These are phyloP conservation scores for Dicroscelio sp. DNA, from an alignment of 2,888 invertebrate genomes.

Conservation along the genomic window DNA sequence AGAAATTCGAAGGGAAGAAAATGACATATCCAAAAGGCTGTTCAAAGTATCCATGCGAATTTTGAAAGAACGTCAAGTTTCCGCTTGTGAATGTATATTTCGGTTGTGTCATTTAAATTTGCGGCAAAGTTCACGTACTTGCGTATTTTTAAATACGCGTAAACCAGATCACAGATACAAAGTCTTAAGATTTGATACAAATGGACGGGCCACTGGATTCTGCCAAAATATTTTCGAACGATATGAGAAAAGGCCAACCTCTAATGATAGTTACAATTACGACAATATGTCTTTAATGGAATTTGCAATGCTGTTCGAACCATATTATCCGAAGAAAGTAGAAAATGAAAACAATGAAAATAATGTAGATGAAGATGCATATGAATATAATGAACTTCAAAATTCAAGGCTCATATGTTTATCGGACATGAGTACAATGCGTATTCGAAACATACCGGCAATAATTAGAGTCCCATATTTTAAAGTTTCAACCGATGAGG, in stretches of 20 bases:
- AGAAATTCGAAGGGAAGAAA: constrained; percentile 41
- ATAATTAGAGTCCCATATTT: constrained; percentile 39
- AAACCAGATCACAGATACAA: constrained; percentile 46
- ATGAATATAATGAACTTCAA: too few relatives aligned
- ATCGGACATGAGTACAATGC: constrained; percentile 45
- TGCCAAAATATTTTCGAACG: constrained; percentile 27
- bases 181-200: constrained; percentile 25
- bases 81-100: constrained; percentile 48
- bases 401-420: constrained; percentile 25
- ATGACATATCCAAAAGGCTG: background rate
- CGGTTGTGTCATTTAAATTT: constrained; percentile 39
- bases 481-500: constrained; percentile 4
- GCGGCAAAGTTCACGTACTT: constrained; percentile 10
- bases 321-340: background rate
- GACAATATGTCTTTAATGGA: constrained; percentile 42
- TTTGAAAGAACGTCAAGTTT: constrained; percentile 36
- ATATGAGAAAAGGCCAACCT: constrained; percentile 35
- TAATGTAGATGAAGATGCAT: constrained; percentile 40
- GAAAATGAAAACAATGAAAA: constrained; percentile 23
- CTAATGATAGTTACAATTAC: constrained; percentile 23
- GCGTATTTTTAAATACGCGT: constrained; percentile 47
- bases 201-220: background rate
- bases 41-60: constrained; percentile 34
- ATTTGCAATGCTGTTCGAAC: constrained; percentile 41
- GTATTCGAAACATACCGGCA: constrained; percentile 25